A percentile compares a stretch with the other conserved stretches of the same genome.
phyloP scores from a whole-genome alignment of 2,797 vertebrate genomes.

The Allobates femoralis region DNA sequence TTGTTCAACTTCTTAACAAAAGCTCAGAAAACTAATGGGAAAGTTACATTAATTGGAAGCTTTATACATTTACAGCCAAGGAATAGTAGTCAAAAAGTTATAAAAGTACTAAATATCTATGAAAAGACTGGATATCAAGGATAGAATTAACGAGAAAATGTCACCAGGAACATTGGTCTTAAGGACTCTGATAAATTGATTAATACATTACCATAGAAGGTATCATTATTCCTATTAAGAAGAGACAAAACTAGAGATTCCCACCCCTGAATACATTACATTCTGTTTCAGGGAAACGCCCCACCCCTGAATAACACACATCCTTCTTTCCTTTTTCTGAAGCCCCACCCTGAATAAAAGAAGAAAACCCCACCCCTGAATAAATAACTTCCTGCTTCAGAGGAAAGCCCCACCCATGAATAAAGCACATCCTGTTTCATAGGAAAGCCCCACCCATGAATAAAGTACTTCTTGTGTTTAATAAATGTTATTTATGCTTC shows the following conservation, averaged over 20 bases:
- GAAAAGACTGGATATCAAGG: neutral
- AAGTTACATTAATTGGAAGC: no score
- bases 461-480: neutral
- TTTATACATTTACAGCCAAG: neutral
- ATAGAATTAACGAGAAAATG: neutral
- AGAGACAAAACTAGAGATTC: neutral
- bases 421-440: neutral
- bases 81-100: neutral
- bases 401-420: neutral
- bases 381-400: neutral
- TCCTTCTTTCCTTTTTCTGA: no score
- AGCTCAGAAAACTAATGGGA: neutral
- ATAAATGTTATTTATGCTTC: no score
- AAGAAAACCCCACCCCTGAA: neutral
- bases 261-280: no score
- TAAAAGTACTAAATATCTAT: neutral
- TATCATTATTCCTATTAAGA: neutral
- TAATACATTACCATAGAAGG: no score
- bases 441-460: neutral
- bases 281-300: no score
- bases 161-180: no score
- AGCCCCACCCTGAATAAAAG: no score
- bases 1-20: neutral
- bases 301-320: neutral
- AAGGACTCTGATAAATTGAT: no score